Base-by-base conservation (phyloP, 1,140 invertebrate species). In the Sycophila sp. region DNA sequence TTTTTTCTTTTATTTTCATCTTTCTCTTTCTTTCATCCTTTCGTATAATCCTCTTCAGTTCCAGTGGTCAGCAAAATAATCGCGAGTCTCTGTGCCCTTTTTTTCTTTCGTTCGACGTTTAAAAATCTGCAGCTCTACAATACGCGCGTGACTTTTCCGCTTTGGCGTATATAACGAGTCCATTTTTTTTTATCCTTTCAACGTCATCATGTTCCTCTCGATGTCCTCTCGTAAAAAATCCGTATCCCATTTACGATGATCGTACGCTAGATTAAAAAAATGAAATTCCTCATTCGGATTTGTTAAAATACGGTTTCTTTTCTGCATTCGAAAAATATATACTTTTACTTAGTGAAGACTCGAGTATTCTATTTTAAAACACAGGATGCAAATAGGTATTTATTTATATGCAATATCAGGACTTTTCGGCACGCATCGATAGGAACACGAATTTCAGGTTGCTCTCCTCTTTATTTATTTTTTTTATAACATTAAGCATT, bases 1-100 rank as follows among this genome's bases (percentile, higher is more conserved):
- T 55, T 42, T 66, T 63, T 72, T 75, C 28, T 49, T 56, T 68
- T 72, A 45, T 42, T 73, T 71, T 63, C 73, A 71, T 64, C 58
- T 66, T 69, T 42, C 11, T 64, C 72, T 71, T 67, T 64, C 42
- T 64, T 71, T 47, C 60, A 62, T 77, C 74, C n/a, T n/a, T n/a
- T n/a, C n/a, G n/a, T n/a, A n/a, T n/a, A n/a, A n/a, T n/a, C n/a
- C n/a, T 70, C 58, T 1, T 38, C 24, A 45, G 28, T 8, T 49
- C 30, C 22, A 11, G 34, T 34, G 45, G 19, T 38, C 30, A 64
- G 19, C 34, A 17, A 24, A 65, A 65, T 40, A 38, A 26, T n/a
- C n/a, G n/a, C n/a, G n/a, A n/a, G n/a, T n/a, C n/a, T n/a, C n/a
- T n/a, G n/a, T n/a, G n/a, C 24, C 7, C 24, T 30, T 66, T 38